Conservation (phyloP, 2,113 vertebrate genomes). For the Thunnus thynnus region DNA sequence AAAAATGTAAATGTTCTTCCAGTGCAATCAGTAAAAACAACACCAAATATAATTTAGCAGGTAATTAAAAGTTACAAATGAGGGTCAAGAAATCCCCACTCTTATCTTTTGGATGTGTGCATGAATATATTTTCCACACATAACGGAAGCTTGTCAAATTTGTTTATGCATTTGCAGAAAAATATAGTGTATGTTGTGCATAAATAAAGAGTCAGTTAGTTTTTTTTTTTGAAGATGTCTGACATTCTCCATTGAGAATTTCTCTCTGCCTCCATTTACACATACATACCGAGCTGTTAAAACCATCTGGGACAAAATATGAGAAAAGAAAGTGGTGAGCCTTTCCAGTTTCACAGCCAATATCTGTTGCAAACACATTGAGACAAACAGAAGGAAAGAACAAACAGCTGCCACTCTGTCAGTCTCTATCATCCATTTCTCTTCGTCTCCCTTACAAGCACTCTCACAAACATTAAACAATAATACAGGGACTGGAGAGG, state of each 20-base stretch:
- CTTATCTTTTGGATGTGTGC: not conserved
- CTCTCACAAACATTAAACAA: not conserved
- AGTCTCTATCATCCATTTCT: not conserved
- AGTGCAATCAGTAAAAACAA: not conserved
- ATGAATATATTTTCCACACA: not conserved
- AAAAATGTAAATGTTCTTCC: not conserved
- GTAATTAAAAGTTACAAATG: slow-evolving; percentile 15
- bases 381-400: not conserved
- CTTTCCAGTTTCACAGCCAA: slow-evolving; percentile 4
- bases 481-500: not conserved
- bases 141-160: not conserved
- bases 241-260: not conserved
- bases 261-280: not conserved
- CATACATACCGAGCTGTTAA: not conserved
- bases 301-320: not conserved
- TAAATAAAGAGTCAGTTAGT: not conserved
- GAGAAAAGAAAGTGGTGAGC: not conserved
- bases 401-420: not conserved
- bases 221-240: not conserved
- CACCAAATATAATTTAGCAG: not conserved
- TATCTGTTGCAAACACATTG: not conserved
- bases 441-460: not conserved
- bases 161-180: not conserved
- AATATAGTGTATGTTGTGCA: not conserved
- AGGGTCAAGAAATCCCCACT: not conserved